A percentile compares a stretch with the other conserved stretches of the same genome.
Evolutionary conservation across 2,888 invertebrate genomes (phyloP).

Genomic region (Tenthredo distinguenda): DNA sequence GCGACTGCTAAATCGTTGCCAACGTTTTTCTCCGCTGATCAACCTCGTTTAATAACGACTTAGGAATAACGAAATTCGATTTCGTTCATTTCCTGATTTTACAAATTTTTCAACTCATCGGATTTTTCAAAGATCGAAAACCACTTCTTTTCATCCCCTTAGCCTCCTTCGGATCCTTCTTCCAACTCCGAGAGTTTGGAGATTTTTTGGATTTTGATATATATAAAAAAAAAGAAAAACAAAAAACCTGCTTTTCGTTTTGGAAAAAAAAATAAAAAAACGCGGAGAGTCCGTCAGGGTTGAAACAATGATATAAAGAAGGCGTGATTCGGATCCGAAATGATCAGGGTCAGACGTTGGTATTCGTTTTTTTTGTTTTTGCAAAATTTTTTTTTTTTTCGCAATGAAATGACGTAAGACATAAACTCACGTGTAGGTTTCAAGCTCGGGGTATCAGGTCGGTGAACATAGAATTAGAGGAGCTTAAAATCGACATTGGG

Average conservation of each 20-base stretch:
- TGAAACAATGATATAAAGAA: too few species aligned
- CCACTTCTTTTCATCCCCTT: too few species aligned
- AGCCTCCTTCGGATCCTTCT: too few species aligned
- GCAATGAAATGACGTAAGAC: background rate
- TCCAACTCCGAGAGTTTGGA: too few species aligned
- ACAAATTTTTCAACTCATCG: background rate
- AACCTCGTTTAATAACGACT: background rate
- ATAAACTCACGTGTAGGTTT: background rate
- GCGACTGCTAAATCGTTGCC: background rate
- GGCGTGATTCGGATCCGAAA: too few species aligned
- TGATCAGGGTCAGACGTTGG: too few species aligned
- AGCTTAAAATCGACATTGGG: conserved; percentile 58
- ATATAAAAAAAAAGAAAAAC: too few species aligned
- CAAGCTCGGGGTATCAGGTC: background rate
- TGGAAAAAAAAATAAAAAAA: too few species aligned
- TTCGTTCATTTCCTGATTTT: background rate
- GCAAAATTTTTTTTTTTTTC: background rate
- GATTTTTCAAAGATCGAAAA: too few species aligned
- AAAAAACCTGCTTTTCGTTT: too few species aligned
- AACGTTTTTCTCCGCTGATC: background rate
- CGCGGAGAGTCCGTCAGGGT: too few species aligned
- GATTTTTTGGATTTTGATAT: too few species aligned
- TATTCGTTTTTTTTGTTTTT: background rate
- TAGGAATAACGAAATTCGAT: background rate
- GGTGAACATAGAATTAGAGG: background rate